These are phyloP conservation scores for Syngnathus rostellatus DNA, from an alignment of 2,797 vertebrate genomes.

Conservation along the genomic window DNA sequence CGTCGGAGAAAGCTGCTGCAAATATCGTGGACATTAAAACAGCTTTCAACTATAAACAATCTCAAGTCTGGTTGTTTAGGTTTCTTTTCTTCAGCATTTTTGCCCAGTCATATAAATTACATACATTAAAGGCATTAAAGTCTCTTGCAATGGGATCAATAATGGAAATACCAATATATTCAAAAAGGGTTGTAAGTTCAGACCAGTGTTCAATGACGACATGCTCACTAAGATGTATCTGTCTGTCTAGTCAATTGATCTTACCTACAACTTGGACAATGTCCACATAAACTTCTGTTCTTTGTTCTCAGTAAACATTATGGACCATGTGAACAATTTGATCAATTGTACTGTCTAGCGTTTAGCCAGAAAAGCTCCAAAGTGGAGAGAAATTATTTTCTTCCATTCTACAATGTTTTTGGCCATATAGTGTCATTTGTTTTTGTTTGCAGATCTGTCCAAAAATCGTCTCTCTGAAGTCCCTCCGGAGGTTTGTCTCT, in stretches of 20 bases:
- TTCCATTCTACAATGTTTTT: neutral
- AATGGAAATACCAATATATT: neutral
- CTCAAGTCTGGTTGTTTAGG: neutral
- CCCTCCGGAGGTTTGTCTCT: conserved; percentile 90
- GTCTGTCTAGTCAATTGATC: conserved; percentile 8
- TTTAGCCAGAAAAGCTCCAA: neutral
- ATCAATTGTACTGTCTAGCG: neutral
- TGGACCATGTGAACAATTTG: neutral
- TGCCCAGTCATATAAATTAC: no score
- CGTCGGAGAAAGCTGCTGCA: neutral
- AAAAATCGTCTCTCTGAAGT: conserved; percentile 95
- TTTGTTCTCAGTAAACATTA: neutral
- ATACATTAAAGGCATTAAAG: neutral
- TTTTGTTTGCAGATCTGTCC: conserved; percentile 79
- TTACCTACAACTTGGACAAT: conserved; percentile 10
- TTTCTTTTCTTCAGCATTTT: no score
- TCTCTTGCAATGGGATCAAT: conserved; percentile 26
- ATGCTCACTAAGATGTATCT: conserved; percentile 25
- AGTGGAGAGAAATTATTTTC: neutral
- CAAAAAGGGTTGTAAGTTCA: conserved; percentile 15
- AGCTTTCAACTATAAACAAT: neutral
- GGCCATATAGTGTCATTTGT: neutral
- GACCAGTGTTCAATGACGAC: conserved; percentile 1
- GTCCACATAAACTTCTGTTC: neutral
- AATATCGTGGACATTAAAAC: conserved; percentile 7